Base-by-base conservation (phyloP, 2,888 invertebrate species). In the Lasioglossum pauxillum region DNA sequence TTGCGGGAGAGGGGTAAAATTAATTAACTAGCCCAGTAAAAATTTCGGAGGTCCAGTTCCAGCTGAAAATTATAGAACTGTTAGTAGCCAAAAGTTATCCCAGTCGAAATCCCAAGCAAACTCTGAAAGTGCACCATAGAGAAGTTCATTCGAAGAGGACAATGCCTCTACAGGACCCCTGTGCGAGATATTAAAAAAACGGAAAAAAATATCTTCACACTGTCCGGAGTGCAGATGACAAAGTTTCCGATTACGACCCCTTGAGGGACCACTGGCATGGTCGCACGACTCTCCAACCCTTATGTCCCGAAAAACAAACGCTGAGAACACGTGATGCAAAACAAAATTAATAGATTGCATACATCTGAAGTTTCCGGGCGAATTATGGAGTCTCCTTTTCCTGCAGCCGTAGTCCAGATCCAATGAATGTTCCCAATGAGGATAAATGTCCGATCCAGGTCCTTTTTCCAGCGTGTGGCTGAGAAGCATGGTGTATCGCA, bases 401-500 rank as follows among this genome's bases (percentile, higher is more conserved):
- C 44, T 12, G 44, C 44, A 44, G 46, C 49, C 49, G 0, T 7
- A 19, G 49, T 49, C 49, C 49, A 49, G 7, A 23, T 19, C 49
- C 49, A 8, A 7, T 23, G 7, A 49, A 49, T 23, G 49, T 23
- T 49, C 19, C 49, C 19, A 7, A 49, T 19, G 7, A 7, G 2
- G 49, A 49, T 49, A 49, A 23, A 7, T 49, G 49, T 19, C 23
- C 23, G 49, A 0, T 7, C 23, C 53, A 53, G 53, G 53, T 53
- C 53, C 53, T 53, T 53, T 53, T 1, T 23, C 53, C 23, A 53
- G 0, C 53, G 49, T 16, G 19, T 60, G 27, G 60, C 16, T 60
- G 27, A 14, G 10, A 71, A 14, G 53, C 12, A 14, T 64, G 53
- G 73, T 53, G 75, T 41, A 75, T 85, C 64, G 93, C 91, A 94